Percentiles rank a stretch among this genome's conserved stretches.
Conservation (phyloP, 2,797 vertebrate species). For the Cuniculus paca region DNA sequence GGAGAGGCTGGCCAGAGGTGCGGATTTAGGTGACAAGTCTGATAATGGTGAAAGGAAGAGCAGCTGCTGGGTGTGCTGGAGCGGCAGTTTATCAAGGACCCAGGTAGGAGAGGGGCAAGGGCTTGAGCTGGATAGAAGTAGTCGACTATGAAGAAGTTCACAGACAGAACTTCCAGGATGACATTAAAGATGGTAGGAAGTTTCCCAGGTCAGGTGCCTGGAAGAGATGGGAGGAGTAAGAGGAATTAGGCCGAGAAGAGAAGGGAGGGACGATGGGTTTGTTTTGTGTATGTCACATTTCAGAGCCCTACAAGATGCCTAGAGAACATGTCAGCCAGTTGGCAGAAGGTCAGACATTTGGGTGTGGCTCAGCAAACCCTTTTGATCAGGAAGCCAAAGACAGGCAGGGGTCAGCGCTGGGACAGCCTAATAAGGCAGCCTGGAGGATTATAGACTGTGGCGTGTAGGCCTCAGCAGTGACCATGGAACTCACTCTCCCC, state of each 20-base stretch:
- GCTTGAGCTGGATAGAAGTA: not conserved
- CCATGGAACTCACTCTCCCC: no score
- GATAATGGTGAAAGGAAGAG: no score
- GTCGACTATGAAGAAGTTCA: not conserved
- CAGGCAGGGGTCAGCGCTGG: not conserved
- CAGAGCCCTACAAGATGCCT: not conserved
- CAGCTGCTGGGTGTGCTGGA: accelerated
- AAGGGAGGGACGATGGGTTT: not conserved
- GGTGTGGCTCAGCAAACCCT: not conserved
- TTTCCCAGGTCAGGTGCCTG: not conserved
- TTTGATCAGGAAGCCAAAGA: constrained; percentile 26
- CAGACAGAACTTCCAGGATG: not conserved
- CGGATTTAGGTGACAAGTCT: accelerated
- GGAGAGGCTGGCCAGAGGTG: not conserved
- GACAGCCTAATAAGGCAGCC: not conserved
- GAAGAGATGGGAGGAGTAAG: not conserved
- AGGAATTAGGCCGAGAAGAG: not conserved
- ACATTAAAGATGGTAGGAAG: not conserved
- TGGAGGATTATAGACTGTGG: accelerated
- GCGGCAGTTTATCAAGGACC: not conserved
- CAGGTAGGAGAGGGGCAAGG: not conserved
- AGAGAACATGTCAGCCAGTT: not conserved
- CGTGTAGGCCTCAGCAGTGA: accelerated
- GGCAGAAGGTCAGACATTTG: not conserved
- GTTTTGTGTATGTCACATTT: not conserved